Evolutionary conservation across 1,140 invertebrate genomes (phyloP).

Genomic region (Eulimnadia texana): DNA sequence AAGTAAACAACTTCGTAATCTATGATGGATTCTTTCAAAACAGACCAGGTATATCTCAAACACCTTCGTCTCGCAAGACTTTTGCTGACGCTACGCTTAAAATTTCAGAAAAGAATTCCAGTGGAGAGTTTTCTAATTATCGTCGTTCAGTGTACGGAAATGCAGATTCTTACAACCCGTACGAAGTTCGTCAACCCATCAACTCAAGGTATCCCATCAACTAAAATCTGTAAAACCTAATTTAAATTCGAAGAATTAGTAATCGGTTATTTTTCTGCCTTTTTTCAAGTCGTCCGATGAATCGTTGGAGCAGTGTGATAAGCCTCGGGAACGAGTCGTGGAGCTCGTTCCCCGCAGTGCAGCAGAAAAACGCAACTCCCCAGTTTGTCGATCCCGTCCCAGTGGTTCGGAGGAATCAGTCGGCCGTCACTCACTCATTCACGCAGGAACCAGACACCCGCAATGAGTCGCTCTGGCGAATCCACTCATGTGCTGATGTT

Average conservation of each 20-base stretch:
- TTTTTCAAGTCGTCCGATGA: neutral
- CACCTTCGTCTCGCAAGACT: neutral
- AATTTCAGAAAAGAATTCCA: neutral
- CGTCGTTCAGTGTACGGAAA: neutral
- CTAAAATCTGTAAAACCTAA: neutral
- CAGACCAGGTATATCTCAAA: neutral
- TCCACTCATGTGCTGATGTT: neutral
- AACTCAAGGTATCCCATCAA: neutral
- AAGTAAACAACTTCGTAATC: slow-evolving; percentile 78
- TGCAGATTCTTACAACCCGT: neutral
- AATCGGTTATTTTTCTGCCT: neutral
- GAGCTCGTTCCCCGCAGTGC: neutral
- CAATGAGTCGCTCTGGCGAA: neutral
- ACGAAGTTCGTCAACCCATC: neutral
- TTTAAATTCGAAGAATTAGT: neutral
- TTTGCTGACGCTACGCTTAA: neutral
- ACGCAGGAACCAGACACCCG: neutral
- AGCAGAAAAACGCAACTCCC: neutral
- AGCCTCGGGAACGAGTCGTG: neutral
- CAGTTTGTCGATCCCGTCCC: neutral
- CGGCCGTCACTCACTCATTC: too few relatives aligned
- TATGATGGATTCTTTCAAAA: slow-evolving; percentile 62
- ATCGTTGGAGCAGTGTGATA: neutral
- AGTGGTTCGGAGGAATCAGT: too few relatives aligned
- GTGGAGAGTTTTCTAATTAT: neutral